phyloP scores from a whole-genome alignment of 2,888 invertebrate genomes.

The Stegophylla sp. region DNA sequence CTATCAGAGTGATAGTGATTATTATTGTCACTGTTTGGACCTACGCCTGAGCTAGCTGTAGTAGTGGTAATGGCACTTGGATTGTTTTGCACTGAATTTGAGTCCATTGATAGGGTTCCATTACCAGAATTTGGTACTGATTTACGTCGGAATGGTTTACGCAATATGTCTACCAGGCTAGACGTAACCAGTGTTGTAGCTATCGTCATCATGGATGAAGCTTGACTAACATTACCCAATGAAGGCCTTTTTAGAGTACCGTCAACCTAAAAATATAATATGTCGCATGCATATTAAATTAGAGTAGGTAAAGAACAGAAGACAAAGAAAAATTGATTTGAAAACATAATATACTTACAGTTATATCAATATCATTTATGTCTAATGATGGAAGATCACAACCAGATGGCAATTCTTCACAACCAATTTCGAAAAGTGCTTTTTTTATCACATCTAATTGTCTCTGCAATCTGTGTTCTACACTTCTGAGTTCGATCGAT shows the following conservation, averaged over 20 bases:
- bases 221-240: conserved; percentile 57
- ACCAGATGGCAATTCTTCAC: conserved; percentile 85
- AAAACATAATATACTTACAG: conserved; percentile 26
- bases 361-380: conserved; percentile 53
- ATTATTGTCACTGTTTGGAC: conserved; percentile 47
- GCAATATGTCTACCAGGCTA: conserved; percentile 72
- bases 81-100: conserved; percentile 35
- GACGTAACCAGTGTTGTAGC: conserved; percentile 60
- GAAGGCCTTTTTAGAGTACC: conserved; percentile 61
- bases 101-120: conserved; percentile 36
- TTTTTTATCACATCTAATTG: conserved; percentile 83
- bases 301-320: neutral
- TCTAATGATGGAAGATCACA: conserved; percentile 75
- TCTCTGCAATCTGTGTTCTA: conserved; percentile 81
- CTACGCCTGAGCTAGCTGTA: conserved; percentile 60
- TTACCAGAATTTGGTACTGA: conserved; percentile 65
- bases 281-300: neutral
- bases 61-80: conserved; percentile 42
- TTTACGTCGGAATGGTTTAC: conserved; percentile 75
- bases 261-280: conserved; percentile 51
- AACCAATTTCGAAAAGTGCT: conserved; percentile 85
- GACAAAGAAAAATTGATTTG: neutral
- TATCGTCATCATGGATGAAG: conserved; percentile 54
- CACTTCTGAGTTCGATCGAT: conserved; percentile 79
- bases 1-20: conserved; percentile 55